A percentile compares a stretch with the other conserved stretches of the same genome.
Evolutionary conservation across 2,888 invertebrate genomes (phyloP).

Genomic region (Malacosoma neustria): DNA sequence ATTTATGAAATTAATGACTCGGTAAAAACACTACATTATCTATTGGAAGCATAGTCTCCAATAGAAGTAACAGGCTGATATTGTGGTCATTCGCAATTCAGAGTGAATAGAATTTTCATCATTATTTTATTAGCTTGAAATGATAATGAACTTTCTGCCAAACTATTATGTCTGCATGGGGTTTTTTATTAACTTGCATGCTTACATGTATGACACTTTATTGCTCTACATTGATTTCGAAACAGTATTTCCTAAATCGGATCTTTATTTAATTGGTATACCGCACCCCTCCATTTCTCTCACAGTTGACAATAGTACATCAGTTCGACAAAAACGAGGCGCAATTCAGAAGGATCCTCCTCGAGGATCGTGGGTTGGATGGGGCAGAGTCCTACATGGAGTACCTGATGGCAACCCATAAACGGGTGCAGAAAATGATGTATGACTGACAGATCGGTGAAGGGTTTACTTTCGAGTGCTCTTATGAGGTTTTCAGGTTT

Average conservation of each 20-base stretch:
- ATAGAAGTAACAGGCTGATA: too few relatives aligned
- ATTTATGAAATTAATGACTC: too few relatives aligned
- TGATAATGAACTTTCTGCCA: too few relatives aligned
- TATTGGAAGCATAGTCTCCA: too few relatives aligned
- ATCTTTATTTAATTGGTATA: not conserved
- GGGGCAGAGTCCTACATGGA: conserved; percentile 94
- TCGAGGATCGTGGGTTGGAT: conserved; percentile 90
- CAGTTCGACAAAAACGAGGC: conserved; percentile 73
- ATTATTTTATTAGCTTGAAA: too few relatives aligned
- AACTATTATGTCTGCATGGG: too few relatives aligned
- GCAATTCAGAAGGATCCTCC: conserved; percentile 90
- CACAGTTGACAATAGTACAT: conserved; percentile 41
- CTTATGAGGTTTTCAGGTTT: not conserved
- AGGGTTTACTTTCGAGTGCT: conserved; percentile 3
- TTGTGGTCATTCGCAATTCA: too few relatives aligned
- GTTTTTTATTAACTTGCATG: too few relatives aligned
- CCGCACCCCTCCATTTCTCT: not conserved
- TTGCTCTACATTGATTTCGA: too few relatives aligned
- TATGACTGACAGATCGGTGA: conserved; percentile 19
- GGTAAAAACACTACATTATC: too few relatives aligned
- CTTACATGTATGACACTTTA: too few relatives aligned
- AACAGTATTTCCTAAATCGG: not conserved
- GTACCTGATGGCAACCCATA: conserved; percentile 96
- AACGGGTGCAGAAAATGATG: conserved; percentile 82
- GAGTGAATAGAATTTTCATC: too few relatives aligned